Evolutionary conservation across 2,797 vertebrate genomes (phyloP).

Genomic region (Carapus acus): DNA sequence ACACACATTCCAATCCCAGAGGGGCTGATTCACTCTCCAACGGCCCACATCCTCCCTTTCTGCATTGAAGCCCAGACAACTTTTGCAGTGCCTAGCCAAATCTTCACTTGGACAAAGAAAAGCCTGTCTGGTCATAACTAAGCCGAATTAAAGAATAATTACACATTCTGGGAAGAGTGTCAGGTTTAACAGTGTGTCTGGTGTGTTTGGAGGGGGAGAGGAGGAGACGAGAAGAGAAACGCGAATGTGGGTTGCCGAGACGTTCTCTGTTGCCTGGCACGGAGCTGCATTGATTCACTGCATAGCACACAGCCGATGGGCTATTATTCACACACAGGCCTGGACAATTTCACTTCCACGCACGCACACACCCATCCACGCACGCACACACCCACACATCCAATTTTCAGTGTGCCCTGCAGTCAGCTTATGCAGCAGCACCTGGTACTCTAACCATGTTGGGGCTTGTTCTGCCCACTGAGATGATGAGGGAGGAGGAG

Average conservation of each 20-base stretch:
- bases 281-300: conserved; percentile 56
- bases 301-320: conserved; percentile 39
- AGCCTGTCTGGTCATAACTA: conserved; percentile 2
- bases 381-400: conserved; percentile 7
- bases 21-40: conserved; percentile 19
- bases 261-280: conserved; percentile 46
- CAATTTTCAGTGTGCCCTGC: conserved; percentile 45
- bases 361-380: background rate
- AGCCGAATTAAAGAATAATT: background rate
- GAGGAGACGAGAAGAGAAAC: conserved; percentile 54
- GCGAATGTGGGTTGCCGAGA: conserved; percentile 26
- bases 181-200: conserved; percentile 12
- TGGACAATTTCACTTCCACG: conserved; percentile 39
- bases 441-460: conserved; percentile 43
- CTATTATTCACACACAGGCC: conserved; percentile 44
- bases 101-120: background rate
- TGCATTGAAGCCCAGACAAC: background rate
- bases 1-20: conserved; percentile 13
- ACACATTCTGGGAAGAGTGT: background rate
- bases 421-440: conserved; percentile 47
- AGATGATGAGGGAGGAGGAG: conserved; percentile 18
- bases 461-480: conserved; percentile 32
- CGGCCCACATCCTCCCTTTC: conserved; percentile 6
- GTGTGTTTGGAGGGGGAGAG: conserved; percentile 5
- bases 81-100: background rate